A percentile compares a stretch with the other conserved stretches of the same genome.
These are phyloP conservation scores for Gymnorhina tibicen DNA, from an alignment of 2,113 vertebrate species.

Conservation along the genomic window DNA sequence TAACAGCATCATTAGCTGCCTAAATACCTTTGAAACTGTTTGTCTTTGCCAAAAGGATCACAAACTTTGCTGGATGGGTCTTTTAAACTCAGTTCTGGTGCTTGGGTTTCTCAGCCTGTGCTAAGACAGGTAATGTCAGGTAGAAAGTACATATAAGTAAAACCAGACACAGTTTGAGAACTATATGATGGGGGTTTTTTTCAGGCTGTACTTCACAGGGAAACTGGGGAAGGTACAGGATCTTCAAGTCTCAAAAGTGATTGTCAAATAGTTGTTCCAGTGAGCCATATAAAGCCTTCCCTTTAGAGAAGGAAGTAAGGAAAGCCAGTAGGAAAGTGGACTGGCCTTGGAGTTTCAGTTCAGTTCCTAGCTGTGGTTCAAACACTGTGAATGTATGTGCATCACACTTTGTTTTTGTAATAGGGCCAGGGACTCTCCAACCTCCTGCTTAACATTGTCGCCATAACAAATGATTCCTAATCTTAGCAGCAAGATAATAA, in stretches of 20 bases:
- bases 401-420: neutral
- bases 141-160: neutral
- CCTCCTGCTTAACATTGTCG: neutral
- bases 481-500: neutral
- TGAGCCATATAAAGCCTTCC: neutral
- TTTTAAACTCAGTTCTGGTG: neutral
- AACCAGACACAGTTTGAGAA: neutral
- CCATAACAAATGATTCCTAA: neutral
- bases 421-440: neutral
- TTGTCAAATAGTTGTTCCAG: neutral
- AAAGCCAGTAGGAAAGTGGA: neutral
- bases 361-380: neutral
- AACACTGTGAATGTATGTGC: neutral
- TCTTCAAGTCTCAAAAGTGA: neutral
- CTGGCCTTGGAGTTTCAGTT: neutral
- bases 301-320: neutral
- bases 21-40: neutral
- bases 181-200: rapidly evolving
- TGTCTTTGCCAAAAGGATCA: neutral
- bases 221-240: neutral
- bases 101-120: neutral
- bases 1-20: neutral
- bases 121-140: neutral
- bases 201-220: neutral
- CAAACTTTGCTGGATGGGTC: neutral